Evolutionary conservation across 2,113 vertebrate genomes (phyloP).

Genomic region (Bubo blakistoni): DNA sequence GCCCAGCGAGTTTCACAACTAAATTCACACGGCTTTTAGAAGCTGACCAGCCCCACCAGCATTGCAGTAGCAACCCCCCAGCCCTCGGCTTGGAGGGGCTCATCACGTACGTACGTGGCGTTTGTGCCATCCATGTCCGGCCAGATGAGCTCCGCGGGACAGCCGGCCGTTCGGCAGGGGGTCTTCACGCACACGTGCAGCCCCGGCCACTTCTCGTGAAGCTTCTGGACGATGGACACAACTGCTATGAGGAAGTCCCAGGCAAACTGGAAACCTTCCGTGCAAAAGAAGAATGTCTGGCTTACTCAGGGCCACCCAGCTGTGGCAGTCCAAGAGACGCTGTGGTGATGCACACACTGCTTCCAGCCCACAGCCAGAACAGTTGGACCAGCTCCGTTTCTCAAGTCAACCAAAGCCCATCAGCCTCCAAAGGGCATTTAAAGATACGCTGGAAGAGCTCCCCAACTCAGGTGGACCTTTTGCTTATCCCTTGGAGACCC

Average conservation of each 20-base stretch:
- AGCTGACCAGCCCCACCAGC: background rate
- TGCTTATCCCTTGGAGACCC: background rate
- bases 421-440: background rate
- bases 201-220: constrained; percentile 65
- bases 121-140: constrained; percentile 34
- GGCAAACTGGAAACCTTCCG: constrained; percentile 37
- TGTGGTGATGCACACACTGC: fast-evolving
- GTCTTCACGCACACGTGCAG: constrained; percentile 47
- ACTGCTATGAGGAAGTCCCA: constrained; percentile 67
- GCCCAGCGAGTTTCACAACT: fast-evolving
- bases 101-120: background rate
- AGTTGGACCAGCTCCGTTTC: background rate
- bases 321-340: background rate
- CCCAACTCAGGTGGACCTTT: fast-evolving
- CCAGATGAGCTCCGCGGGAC: constrained; percentile 61
- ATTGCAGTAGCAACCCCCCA: fast-evolving
- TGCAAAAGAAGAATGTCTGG: background rate
- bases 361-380: background rate
- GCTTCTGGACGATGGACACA: constrained; percentile 43
- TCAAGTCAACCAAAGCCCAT: background rate
- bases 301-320: background rate
- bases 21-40: background rate
- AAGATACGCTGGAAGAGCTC: background rate
- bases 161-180: constrained; percentile 42
- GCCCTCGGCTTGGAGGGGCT: background rate